Evolutionary conservation across 2,113 vertebrate genomes (phyloP), one percentile per base, ranked within the genome.

Genomic region (Aegotheles bennettii): DNA sequence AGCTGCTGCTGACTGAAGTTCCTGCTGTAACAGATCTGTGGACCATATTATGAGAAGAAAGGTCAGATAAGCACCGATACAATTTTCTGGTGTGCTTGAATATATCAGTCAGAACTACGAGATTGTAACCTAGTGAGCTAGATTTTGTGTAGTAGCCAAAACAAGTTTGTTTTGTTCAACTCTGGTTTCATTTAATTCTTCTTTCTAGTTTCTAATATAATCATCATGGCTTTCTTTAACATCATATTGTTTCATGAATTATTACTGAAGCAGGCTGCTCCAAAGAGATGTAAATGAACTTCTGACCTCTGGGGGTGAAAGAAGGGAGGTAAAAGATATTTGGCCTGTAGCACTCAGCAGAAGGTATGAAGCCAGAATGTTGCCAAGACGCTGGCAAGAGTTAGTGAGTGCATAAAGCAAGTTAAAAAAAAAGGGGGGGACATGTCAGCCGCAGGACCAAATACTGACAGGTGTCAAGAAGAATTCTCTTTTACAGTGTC

Each of bases 1-100:
- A 93, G 51, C 13, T 60, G 80, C 60, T 75, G 40, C 70, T 93
- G 87, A 70, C 82, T 87, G 42, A 57, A 87, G 65, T 87, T 94
- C 57, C 65, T 76, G 11, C 54, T 93, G 8, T 65, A 82, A 83
- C 38, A 73, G 45, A 85, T 89, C 73, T 76, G 36, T 51, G 70
- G 80, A 71, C 60, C 53, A 17, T 87, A 84, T 86, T 92, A 78
- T 64, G 48, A 76, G 87, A 85, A 83, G 78, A 96, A 95, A 95
- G 82, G 78, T 94, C 89, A 95, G 87, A 87, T 80, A 91, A 96
- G 82, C 78, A 83, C 16, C 12, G 78, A 74, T 47, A 65, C 40
- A 31, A 94, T 93, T 91, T 95, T 83, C 63, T 38, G 33, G 64
- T 28, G 54, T 76, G 56, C 75, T 91, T 92, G 40, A 81, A 85